Evolutionary conservation across 2,888 invertebrate species (phyloP).

Genomic region (Drosophila kambysellisi): DNA sequence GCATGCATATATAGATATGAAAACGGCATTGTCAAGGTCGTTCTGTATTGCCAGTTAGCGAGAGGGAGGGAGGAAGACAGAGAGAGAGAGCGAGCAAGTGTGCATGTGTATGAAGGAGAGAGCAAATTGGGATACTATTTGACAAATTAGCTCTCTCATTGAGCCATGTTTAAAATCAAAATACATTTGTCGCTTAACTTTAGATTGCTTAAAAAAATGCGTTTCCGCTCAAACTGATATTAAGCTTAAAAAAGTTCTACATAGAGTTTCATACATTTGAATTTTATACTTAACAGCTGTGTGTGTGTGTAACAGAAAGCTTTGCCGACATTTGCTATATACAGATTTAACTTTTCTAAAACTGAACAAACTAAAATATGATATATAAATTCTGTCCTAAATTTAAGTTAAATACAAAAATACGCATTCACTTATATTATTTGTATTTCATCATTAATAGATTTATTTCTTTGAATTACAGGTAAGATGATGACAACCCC

Average conservation of each 20-base stretch:
- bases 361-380: background rate
- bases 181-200: conserved; percentile 18
- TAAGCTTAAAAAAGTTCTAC: background rate
- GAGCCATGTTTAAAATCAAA: conserved; percentile 23
- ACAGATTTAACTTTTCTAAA: background rate
- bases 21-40: conserved; percentile 57
- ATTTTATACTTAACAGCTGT: background rate
- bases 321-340: background rate
- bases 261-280: background rate
- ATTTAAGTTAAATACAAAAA: background rate
- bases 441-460: background rate
- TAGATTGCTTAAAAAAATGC: background rate
- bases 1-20: conserved; percentile 16
- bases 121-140: conserved; percentile 17
- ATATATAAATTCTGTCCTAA: background rate
- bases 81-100: background rate
- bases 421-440: background rate
- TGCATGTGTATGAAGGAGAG: background rate
- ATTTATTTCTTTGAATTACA: conserved; percentile 16
- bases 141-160: conserved; percentile 25
- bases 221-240: background rate
- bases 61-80: conserved; percentile 5
- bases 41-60: conserved; percentile 23
- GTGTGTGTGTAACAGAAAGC: background rate
- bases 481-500: conserved; percentile 32